These are phyloP conservation scores for Ophion ventricosus DNA, from an alignment of 2,888 invertebrate genomes.

Conservation along the genomic window DNA sequence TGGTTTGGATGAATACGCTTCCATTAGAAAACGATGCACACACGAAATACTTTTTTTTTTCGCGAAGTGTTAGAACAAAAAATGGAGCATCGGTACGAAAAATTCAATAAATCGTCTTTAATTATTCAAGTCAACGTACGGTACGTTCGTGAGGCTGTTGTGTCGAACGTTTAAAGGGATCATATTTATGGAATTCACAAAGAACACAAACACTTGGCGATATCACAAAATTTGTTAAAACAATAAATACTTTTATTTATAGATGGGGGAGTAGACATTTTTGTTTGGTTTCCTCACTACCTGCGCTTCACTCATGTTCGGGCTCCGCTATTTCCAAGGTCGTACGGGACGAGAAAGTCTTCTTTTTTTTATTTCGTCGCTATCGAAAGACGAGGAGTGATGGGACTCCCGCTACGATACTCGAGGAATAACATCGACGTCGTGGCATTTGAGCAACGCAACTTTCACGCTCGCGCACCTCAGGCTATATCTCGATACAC, in stretches of 20 bases:
- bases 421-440: slow-evolving; percentile 55
- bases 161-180: background rate
- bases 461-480: slow-evolving; percentile 70
- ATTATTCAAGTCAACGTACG: background rate
- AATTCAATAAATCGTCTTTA: background rate
- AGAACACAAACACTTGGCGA: background rate
- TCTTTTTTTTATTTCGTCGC: slow-evolving; percentile 29
- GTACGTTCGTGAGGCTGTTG: background rate
- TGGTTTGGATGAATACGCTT: background rate
- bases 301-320: slow-evolving; percentile 52
- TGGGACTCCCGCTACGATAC: slow-evolving; percentile 48
- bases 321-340: slow-evolving; percentile 23
- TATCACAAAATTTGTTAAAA: background rate
- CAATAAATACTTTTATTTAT: background rate
- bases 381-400: slow-evolving; percentile 45
- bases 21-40: background rate
- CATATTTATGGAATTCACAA: background rate
- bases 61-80: background rate
- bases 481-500: slow-evolving; percentile 35
- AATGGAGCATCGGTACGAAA: too few species aligned
- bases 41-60: background rate
- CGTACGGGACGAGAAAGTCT: slow-evolving; percentile 32
- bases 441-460: slow-evolving; percentile 70
- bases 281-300: slow-evolving; percentile 34
- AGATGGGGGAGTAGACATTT: background rate